These are phyloP conservation scores for Lutraria rhynchaena DNA, from an alignment of 1,140 invertebrate species.

Conservation along the genomic window DNA sequence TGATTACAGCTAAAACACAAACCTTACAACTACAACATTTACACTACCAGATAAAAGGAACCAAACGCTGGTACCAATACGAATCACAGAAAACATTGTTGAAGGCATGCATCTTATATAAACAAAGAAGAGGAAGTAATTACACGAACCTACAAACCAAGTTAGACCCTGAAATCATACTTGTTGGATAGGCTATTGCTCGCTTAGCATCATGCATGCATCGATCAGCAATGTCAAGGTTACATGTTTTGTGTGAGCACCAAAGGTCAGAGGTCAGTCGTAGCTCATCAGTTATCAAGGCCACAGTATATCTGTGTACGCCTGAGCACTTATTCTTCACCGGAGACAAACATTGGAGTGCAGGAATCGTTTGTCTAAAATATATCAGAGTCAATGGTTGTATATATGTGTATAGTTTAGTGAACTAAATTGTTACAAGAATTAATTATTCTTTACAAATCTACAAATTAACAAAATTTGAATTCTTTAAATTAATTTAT, in stretches of 20 bases:
- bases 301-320: not conserved
- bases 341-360: constrained; percentile 8
- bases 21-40: no score
- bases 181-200: constrained; percentile 15
- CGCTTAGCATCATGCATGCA: constrained; percentile 8
- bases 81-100: no score
- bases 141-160: constrained; percentile 14
- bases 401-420: not conserved
- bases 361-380: constrained; percentile 3
- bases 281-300: constrained; percentile 21
- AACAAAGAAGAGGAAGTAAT: no score
- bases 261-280: constrained; percentile 20
- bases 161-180: not conserved
- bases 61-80: no score
- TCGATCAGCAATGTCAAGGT: not conserved
- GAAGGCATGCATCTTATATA: no score
- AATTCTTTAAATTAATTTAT: no score
- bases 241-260: constrained; percentile 7
- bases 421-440: not conserved
- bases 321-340: not conserved
- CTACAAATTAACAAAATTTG: no score
- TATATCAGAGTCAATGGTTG: no score
- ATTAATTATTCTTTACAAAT: not conserved
- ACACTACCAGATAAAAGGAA: no score
- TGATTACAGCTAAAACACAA: no score